Base-by-base conservation (phyloP, 2,797 vertebrate genomes). In the Myoxocephalus aenaeus region DNA sequence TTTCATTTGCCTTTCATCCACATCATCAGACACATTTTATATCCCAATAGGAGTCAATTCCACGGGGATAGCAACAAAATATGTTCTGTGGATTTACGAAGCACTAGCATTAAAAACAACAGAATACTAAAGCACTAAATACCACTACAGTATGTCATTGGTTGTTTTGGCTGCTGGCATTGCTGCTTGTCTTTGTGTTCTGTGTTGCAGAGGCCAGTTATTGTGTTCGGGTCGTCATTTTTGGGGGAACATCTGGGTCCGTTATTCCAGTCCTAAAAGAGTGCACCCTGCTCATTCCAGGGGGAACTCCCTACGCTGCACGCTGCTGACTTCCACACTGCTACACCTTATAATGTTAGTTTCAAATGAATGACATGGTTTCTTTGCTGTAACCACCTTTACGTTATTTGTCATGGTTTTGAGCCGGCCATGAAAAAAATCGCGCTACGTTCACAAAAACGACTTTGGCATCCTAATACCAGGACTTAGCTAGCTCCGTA, bases 1-100 rank as follows among this genome's bases (percentile, higher is more conserved):
- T 18, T 27, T 27, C 25, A 27, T 27, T 64, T 25, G 29, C 14
- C 51, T 68, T 75, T 65, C 53, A 68, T 72, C 46, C 25, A 27
- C 14, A 67, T 36, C 4, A 34, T 46, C 40, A 50, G 11, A 48
- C 51, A 58, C 0, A 29, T 74, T 38, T 58, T n/a, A 27, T 70
- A 48, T 46, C 44, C 58, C 10, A 22, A 20, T 12, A 18, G 27
- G 53, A 59, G 68, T 66, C 25, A 42, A 59, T 48, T 66, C 22
- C 40, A 62, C 56, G 53, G 34, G 29, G n/a, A 64, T 8, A 7
- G 5, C 42, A 58, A 14, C 20, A 13, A 17, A 70, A 65, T n/a
- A 53, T 25, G 36, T 18, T 44, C 2, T 4, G 0, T 54, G 50
- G 11, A 64, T 40, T 54, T 36, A 54, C 0, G 15, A 58, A 44